Evolutionary conservation across 2,888 invertebrate species (phyloP).

Genomic region (Drymonia ruficornis): DNA sequence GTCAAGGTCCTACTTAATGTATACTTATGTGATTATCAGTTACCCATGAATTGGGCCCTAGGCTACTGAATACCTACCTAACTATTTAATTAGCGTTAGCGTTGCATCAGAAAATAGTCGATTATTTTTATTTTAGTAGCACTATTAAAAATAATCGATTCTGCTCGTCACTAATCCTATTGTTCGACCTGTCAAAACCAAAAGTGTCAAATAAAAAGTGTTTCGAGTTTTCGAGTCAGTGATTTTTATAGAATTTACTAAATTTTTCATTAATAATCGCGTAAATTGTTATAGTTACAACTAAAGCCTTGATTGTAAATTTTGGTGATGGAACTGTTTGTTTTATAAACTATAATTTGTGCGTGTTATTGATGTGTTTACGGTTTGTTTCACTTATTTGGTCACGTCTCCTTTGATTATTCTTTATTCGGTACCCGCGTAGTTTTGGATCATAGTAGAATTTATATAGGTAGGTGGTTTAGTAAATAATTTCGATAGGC

Average conservation of each 20-base stretch:
- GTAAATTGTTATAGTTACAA: conserved; percentile 10
- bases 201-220: conserved; percentile 40
- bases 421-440: conserved; percentile 24
- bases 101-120: too few relatives aligned
- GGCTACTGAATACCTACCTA: too few relatives aligned
- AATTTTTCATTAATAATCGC: conserved; percentile 22
- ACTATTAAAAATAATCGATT: too few relatives aligned
- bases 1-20: too few relatives aligned
- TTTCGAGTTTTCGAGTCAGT: conserved; percentile 15
- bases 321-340: conserved; percentile 36
- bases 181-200: too few relatives aligned
- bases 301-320: conserved; percentile 12
- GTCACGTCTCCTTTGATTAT: conserved; percentile 58
- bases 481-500: background rate
- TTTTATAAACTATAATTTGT: conserved; percentile 37
- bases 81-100: too few relatives aligned
- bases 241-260: conserved; percentile 24
- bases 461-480: background rate
- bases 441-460: conserved; percentile 37
- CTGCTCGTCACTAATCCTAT: too few relatives aligned
- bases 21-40: too few relatives aligned
- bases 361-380: conserved; percentile 70
- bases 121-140: too few relatives aligned
- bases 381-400: conserved; percentile 67
- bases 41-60: too few relatives aligned